Conservation (phyloP, 37 sponge, comb jelly and placozoan species). For the Ephydatia muelleri region DNA sequence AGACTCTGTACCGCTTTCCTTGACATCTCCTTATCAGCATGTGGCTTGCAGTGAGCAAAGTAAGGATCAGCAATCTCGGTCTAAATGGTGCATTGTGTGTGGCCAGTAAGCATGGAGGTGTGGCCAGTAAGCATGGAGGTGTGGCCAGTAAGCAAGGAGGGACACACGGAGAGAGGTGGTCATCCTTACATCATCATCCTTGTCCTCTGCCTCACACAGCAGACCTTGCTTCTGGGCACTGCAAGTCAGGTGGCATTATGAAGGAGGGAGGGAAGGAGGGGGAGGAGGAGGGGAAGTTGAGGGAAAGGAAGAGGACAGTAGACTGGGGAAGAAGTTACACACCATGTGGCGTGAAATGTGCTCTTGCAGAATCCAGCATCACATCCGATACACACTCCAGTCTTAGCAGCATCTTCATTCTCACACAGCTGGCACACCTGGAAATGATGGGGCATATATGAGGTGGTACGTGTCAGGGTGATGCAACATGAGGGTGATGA, state of each 20-base stretch:
- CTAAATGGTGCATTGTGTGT: neutral
- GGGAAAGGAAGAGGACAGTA: neutral
- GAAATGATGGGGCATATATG: no score
- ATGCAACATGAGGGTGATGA: no score
- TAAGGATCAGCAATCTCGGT: constrained; percentile 75
- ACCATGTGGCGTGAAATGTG: constrained; percentile 92
- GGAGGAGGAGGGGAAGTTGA: neutral
- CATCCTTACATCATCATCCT: constrained; percentile 40
- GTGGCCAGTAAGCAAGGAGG: neutral
- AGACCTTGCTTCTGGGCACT: constrained; percentile 89
- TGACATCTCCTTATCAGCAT: constrained; percentile 62
- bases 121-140: neutral
- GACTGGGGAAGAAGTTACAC: neutral
- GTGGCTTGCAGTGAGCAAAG: constrained; percentile 87
- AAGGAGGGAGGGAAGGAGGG: neutral
- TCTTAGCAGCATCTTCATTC: constrained; percentile 34
- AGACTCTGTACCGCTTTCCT: constrained; percentile 86
- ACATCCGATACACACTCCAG: constrained; percentile 86
- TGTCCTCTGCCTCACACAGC: constrained; percentile 76
- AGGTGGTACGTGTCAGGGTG: no score
- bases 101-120: neutral
- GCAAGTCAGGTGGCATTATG: neutral
- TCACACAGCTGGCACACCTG: constrained; percentile 82
- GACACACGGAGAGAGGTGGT: neutral
- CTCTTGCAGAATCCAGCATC: constrained; percentile 90